phyloP scores from a whole-genome alignment of 2,113 vertebrate genomes.

The Rhizomys pruinosus region DNA sequence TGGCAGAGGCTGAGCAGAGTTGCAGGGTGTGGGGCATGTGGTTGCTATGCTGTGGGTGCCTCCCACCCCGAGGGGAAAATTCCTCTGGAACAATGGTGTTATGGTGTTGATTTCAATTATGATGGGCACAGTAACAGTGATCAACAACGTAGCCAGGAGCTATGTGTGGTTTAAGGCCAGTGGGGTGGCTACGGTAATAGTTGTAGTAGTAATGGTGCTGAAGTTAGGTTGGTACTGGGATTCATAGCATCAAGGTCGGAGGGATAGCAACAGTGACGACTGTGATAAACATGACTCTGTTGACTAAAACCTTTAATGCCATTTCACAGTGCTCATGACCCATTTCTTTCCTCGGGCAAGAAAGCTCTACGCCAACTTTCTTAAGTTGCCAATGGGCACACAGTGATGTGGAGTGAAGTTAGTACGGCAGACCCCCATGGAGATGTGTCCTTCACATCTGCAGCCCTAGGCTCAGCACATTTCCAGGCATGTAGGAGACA shows the following conservation, averaged over 20 bases:
- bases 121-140: background rate
- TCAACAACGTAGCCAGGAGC: no score
- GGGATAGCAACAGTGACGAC: background rate
- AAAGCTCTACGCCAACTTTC: background rate
- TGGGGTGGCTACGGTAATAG: background rate
- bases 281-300: background rate
- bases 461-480: background rate
- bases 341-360: slow-evolving; percentile 49
- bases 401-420: slow-evolving; percentile 32
- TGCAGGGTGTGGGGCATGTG: no score
- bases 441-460: background rate
- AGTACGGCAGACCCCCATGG: background rate
- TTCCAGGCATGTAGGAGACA: background rate
- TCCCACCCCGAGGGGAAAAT: no score
- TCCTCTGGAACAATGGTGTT: no score
- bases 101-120: background rate
- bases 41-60: no score
- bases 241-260: background rate
- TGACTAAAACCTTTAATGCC: background rate
- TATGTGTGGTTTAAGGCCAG: background rate
- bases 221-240: background rate
- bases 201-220: background rate
- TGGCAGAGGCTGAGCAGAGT: no score
- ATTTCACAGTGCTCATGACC: background rate
- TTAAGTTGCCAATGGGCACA: slow-evolving; percentile 15